Base-by-base conservation (phyloP, 2,113 vertebrate genomes). In the Melanotaenia duboulayi region DNA sequence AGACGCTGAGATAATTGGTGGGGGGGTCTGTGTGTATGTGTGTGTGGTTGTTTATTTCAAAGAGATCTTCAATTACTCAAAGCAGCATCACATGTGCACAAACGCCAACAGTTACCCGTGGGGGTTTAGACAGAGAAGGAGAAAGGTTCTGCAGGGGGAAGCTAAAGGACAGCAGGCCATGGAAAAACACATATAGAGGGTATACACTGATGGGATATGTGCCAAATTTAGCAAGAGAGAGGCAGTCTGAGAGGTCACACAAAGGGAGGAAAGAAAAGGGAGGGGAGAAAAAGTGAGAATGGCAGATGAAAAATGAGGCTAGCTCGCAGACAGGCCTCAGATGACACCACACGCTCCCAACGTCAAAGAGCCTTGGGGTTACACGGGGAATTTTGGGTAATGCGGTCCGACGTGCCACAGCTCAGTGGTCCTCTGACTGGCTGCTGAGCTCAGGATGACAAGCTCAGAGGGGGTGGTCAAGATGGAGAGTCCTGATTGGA, bases 321-420 rank as follows among this genome's bases (percentile, higher is more conserved):
- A 76, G 64, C 83, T 75, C 49, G 57, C 70, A 85, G 83, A 90
- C 81, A 71, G 76, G 68, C 83, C 79, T 82, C 76, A 82, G 74
- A 86, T 52, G 49, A 86, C 73, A 85, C 71, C 67, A 61, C 70
- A 77, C 75, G 65, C 63, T 88, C 82, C 80, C 70, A 80, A 71
- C 22, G 28, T 77, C 68, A 84, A 69, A 62, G 28, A 79, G 85
- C 85, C 87, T 82, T 48, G 64, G 91, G 84, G 74, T 89, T 77
- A 79, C 83, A 82, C 72, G 39, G 57, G 71, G 80, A 82, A 89
- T 88, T 86, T 88, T 91, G 82, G 91, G 83, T 92, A 90, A 91
- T 91, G 84, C 65, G 74, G 84, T 82, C 69, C 74, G 84, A 90
- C 87, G 42, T 76, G 87, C 76, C 72, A 81, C 82, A 85, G 87